Percentiles rank a stretch among this genome's conserved stretches.
phyloP scores from a whole-genome alignment of 2,797 vertebrate species.

The Tenualosa thibaudeaui region DNA sequence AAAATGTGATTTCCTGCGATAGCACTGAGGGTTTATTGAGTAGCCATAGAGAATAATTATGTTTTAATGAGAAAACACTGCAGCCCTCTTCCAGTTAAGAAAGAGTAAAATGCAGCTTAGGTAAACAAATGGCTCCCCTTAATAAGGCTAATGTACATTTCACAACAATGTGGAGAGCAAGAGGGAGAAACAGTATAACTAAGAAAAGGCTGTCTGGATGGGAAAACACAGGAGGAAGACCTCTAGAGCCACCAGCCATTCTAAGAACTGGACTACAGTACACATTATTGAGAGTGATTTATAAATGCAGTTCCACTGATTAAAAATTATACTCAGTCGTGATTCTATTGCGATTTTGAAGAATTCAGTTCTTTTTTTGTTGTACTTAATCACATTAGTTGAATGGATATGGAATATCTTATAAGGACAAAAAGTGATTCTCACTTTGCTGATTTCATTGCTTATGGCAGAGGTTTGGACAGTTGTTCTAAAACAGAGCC shows the following conservation, averaged over 20 bases:
- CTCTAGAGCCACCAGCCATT: not conserved
- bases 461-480: not conserved
- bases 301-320: not conserved
- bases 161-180: not conserved
- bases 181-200: not conserved
- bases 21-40: not conserved
- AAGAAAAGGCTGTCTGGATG: not conserved
- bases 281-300: not conserved
- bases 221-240: not conserved
- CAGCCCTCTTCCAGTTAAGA: not conserved
- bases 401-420: not conserved
- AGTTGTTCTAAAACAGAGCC: not conserved
- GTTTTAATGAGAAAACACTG: not conserved
- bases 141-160: not conserved
- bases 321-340: not conserved
- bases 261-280: not conserved
- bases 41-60: constrained; percentile 1
- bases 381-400: not conserved
- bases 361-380: not conserved
- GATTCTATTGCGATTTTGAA: not conserved
- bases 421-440: not conserved
- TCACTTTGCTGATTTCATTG: not conserved
- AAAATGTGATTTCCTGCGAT: not conserved
- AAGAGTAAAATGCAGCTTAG: not conserved
- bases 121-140: not conserved